phyloP scores from a whole-genome alignment of 2,888 invertebrate genomes.

The Venustoraphidia nigricollis region DNA sequence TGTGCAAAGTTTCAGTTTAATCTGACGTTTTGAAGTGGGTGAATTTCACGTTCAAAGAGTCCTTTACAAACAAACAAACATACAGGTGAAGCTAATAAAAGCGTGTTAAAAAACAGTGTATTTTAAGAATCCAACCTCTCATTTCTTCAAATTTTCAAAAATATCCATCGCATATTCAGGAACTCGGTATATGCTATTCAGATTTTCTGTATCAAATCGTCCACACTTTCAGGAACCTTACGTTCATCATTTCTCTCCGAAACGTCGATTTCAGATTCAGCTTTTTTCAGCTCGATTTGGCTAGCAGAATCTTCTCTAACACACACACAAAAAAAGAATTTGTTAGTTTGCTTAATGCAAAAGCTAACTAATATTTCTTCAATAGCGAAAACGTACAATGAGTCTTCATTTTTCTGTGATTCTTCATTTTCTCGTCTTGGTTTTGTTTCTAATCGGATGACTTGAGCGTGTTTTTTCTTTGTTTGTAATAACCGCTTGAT shows the following conservation, averaged over 20 bases:
- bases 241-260: constrained; percentile 19
- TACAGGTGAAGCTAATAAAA: too few relatives aligned
- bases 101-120: background rate
- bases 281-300: constrained; percentile 3
- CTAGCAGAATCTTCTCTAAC: constrained; percentile 1
- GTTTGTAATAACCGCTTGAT: too few relatives aligned
- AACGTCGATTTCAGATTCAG: too few relatives aligned
- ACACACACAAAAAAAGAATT: constrained; percentile 1
- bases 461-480: too few relatives aligned
- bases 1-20: too few relatives aligned
- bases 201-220: constrained; percentile 73
- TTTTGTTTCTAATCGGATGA: constrained; percentile 27
- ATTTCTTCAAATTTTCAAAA: constrained; percentile 76
- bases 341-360: too few relatives aligned
- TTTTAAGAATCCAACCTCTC: constrained; percentile 50
- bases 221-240: constrained; percentile 46
- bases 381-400: constrained; percentile 60
- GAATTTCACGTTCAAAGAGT: too few relatives aligned
- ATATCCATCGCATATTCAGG: constrained; percentile 88
- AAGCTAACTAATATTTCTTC: constrained; percentile 47
- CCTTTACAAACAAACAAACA: too few relatives aligned
- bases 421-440: constrained; percentile 45
- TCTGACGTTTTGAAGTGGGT: too few relatives aligned
- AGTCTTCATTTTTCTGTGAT: constrained; percentile 58
- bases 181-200: constrained; percentile 72